A percentile compares a stretch with the other conserved stretches of the same genome.
phyloP scores from a whole-genome alignment of 2,888 invertebrate genomes.

The Chymomyza amoena region DNA sequence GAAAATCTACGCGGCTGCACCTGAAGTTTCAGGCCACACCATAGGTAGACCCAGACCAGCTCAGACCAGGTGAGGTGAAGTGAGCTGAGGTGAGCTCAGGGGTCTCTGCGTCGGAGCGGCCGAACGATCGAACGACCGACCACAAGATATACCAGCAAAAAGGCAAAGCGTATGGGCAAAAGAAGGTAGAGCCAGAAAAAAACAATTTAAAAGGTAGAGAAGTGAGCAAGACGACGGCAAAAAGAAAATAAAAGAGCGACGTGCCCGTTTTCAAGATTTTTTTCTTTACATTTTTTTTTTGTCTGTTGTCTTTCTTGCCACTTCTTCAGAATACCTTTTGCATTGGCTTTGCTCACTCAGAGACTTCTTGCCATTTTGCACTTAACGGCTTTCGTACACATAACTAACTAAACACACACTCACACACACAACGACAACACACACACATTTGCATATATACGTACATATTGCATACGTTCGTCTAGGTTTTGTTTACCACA shows the following conservation, averaged over 20 bases:
- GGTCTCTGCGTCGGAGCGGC: background rate
- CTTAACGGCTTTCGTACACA: slow-evolving; percentile 64
- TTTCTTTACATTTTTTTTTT: slow-evolving; percentile 29
- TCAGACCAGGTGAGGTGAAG: background rate
- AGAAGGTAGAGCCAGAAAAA: slow-evolving; percentile 46
- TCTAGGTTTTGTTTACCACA: background rate
- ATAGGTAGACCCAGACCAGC: slow-evolving; percentile 15
- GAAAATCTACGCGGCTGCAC: slow-evolving; percentile 69
- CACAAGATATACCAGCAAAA: slow-evolving; percentile 63
- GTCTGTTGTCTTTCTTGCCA: slow-evolving; percentile 28
- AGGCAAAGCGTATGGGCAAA: slow-evolving; percentile 44
- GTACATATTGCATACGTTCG: background rate
- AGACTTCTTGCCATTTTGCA: slow-evolving; percentile 39
- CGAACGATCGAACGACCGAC: slow-evolving; percentile 26
- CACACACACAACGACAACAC: slow-evolving; percentile 30
- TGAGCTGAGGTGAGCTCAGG: background rate
- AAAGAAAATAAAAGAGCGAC: slow-evolving; percentile 66
- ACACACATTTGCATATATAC: slow-evolving; percentile 4
- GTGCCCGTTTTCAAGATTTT: slow-evolving; percentile 68
- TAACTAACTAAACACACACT: slow-evolving; percentile 17
- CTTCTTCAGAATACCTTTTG: background rate
- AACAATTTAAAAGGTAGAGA: slow-evolving; percentile 33
- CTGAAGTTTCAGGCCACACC: slow-evolving; percentile 60
- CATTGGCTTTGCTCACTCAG: background rate
- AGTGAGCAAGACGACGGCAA: slow-evolving; percentile 44